Evolutionary conservation across 1,140 invertebrate species (phyloP).

Genomic region (Drosophila carrolli): DNA sequence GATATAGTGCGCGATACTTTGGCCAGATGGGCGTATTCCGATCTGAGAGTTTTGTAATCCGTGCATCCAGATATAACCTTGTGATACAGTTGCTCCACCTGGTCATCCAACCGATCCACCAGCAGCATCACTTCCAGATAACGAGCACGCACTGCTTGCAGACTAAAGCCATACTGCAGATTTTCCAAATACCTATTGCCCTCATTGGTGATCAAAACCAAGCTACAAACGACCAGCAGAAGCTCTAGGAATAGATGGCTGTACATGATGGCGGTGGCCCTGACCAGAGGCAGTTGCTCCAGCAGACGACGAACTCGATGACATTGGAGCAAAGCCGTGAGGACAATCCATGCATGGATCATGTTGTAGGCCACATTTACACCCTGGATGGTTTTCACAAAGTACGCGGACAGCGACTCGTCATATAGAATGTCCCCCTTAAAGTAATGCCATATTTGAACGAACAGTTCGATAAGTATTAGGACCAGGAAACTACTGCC

Average conservation of each 20-base stretch:
- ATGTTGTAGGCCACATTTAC: constrained; percentile 50
- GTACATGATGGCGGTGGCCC: background rate
- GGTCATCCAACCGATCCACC: constrained; percentile 45
- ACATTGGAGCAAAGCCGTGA: constrained; percentile 21
- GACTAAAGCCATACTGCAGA: constrained; percentile 28
- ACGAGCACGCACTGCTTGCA: constrained; percentile 55
- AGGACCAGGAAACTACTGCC: constrained; percentile 36
- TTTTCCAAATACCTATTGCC: background rate
- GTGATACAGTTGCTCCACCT: constrained; percentile 34
- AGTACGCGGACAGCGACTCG: background rate
- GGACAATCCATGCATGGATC: constrained; percentile 31
- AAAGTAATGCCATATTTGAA: constrained; percentile 23
- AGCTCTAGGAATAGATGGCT: constrained; percentile 24
- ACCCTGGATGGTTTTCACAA: constrained; percentile 19
- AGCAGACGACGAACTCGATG: constrained; percentile 26
- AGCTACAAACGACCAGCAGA: background rate
- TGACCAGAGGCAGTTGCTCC: constrained; percentile 27
- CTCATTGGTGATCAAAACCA: background rate
- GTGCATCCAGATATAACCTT: background rate
- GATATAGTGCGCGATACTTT: constrained; percentile 39
- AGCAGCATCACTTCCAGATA: constrained; percentile 57
- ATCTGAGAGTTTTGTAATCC: constrained; percentile 26
- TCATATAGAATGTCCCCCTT: background rate
- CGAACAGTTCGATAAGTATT: constrained; percentile 11
- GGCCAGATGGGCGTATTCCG: constrained; percentile 48